Evolutionary conservation across 92 coral and sea anemone genomes (phyloP).

Genomic region (Muricea muricata): DNA sequence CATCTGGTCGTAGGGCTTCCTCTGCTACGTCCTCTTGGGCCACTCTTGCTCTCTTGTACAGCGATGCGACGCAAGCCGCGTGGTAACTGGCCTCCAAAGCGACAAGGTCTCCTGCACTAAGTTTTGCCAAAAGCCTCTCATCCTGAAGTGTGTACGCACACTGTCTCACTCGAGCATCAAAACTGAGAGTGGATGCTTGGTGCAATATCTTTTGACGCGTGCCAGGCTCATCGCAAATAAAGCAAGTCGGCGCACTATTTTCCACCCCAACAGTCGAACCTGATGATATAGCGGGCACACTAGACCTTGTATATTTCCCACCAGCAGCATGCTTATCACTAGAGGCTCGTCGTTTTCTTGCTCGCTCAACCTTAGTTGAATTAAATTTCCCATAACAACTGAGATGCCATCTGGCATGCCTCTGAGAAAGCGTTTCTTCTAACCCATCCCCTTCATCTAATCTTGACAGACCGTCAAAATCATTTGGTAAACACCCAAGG

Average conservation of each 20-base stretch:
- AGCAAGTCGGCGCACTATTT: constrained; percentile 28
- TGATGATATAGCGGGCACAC: constrained; percentile 18
- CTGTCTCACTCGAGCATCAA: constrained; percentile 56
- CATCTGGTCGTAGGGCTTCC: constrained; percentile 29
- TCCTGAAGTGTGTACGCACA: constrained; percentile 64
- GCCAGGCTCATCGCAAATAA: constrained; percentile 52
- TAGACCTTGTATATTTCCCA: constrained; percentile 56
- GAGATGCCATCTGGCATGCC: constrained; percentile 50
- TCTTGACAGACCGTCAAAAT: constrained; percentile 20
- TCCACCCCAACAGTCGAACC: not conserved
- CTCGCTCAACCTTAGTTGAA: constrained; percentile 54
- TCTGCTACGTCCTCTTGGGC: not conserved
- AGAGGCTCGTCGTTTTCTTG: constrained; percentile 41
- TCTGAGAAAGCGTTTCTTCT: constrained; percentile 15
- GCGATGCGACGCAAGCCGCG: constrained; percentile 46
- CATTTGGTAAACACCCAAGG: constrained; percentile 12
- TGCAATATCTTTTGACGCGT: constrained; percentile 49
- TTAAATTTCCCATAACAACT: constrained; percentile 48
- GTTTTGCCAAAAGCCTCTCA: constrained; percentile 57
- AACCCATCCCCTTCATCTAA: constrained; percentile 31
- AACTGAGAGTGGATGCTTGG: constrained; percentile 49
- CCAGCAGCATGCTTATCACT: constrained; percentile 44
- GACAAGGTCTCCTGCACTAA: constrained; percentile 68
- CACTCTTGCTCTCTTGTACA: constrained; percentile 50
- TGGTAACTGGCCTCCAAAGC: constrained; percentile 68